phyloP scores from a whole-genome alignment of 2,797 vertebrate species.

The Coilia nasus region DNA sequence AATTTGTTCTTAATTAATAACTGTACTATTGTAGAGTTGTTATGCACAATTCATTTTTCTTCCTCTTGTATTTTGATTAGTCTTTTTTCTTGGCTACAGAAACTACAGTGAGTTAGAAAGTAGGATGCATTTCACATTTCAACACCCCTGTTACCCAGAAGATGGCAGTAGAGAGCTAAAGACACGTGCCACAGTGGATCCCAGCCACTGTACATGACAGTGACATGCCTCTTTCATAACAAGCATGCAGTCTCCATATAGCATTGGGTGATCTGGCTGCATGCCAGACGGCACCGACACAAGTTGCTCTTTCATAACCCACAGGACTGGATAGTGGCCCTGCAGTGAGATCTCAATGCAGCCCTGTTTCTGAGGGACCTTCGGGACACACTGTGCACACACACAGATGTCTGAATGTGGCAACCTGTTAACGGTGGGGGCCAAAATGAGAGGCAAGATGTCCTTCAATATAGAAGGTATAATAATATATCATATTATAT shows the following conservation, averaged over 20 bases:
- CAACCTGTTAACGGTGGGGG: conserved; percentile 7
- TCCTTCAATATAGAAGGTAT: background rate
- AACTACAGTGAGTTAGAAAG: too few relatives aligned
- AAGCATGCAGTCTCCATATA: background rate
- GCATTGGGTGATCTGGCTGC: background rate
- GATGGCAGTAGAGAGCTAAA: background rate
- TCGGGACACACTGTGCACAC: background rate
- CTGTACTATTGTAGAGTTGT: too few relatives aligned
- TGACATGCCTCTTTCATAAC: conserved; percentile 5
- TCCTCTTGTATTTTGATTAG: too few relatives aligned
- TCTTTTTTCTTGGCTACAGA: too few relatives aligned
- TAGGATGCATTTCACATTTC: too few relatives aligned
- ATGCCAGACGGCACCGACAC: background rate
- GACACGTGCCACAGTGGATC: background rate
- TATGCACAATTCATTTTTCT: too few relatives aligned
- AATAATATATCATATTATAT: too few relatives aligned
- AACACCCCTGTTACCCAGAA: background rate
- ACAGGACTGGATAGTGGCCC: background rate
- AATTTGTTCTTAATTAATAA: too few relatives aligned
- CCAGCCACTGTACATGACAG: background rate
- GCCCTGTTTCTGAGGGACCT: background rate
- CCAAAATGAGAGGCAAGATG: background rate
- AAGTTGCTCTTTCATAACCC: background rate
- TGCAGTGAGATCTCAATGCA: background rate
- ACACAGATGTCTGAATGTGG: background rate